phyloP scores from a whole-genome alignment of 2,888 invertebrate species.

The Lycophotia porphyrea region DNA sequence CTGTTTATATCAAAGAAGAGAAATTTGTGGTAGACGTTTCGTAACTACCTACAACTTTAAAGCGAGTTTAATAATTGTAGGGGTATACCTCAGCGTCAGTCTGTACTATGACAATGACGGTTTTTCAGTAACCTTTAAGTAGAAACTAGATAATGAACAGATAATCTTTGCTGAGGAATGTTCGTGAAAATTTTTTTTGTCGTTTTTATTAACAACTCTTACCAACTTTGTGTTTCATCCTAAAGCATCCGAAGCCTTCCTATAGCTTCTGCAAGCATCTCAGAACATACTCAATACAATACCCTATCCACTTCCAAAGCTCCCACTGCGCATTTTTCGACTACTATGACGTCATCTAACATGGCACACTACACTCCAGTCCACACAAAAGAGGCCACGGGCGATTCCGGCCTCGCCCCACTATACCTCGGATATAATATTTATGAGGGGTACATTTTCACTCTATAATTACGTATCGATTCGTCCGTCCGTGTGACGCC shows the following conservation, averaged over 20 bases:
- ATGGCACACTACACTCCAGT: slow-evolving; percentile 74
- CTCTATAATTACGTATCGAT: slow-evolving; percentile 90
- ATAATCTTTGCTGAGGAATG: neutral
- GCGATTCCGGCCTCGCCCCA: slow-evolving; percentile 88
- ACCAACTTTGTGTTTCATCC: neutral
- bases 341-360: slow-evolving; percentile 71
- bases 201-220: neutral
- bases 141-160: neutral
- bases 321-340: slow-evolving; percentile 57
- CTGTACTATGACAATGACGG: neutral
- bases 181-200: neutral
- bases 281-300: slow-evolving; percentile 6
- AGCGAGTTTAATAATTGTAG: neutral
- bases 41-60: neutral
- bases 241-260: neutral
- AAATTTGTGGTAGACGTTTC: neutral
- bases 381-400: slow-evolving; percentile 84
- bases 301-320: slow-evolving; percentile 18
- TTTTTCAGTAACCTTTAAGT: neutral
- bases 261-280: neutral
- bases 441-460: slow-evolving; percentile 89
- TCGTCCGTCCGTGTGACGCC: slow-evolving; percentile 84
- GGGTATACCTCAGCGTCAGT: neutral
- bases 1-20: neutral
- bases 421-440: slow-evolving; percentile 84